These are phyloP conservation scores for Mactra quadrangularis DNA, from an alignment of 1,140 invertebrate species.

Conservation along the genomic window DNA sequence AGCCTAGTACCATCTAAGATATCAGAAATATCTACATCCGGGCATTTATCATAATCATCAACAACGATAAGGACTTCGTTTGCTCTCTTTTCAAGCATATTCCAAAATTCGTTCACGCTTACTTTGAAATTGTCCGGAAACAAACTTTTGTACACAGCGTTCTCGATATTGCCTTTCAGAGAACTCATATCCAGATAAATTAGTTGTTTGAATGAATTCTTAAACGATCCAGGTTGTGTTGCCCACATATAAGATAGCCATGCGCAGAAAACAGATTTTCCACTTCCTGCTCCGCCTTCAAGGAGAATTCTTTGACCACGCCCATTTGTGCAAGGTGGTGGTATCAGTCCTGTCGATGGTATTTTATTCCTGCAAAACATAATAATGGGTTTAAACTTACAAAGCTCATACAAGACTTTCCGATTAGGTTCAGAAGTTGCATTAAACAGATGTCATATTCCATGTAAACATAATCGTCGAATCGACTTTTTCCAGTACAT, in stretches of 20 bases:
- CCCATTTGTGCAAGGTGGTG: slow-evolving; percentile 49
- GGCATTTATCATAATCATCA: slow-evolving; percentile 70
- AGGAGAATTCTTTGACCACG: slow-evolving; percentile 70
- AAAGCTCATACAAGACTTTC: too few relatives aligned
- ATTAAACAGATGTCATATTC: too few relatives aligned
- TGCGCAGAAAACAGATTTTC: slow-evolving; percentile 72
- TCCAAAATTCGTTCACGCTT: slow-evolving; percentile 69
- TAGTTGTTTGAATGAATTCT: slow-evolving; percentile 66
- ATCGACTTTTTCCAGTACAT: too few relatives aligned
- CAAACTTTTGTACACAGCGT: slow-evolving; percentile 61
- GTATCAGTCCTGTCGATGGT: slow-evolving; percentile 65
- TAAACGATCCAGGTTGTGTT: slow-evolving; percentile 67
- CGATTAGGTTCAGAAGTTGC: too few relatives aligned
- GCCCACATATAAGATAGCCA: slow-evolving; percentile 74
- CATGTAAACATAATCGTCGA: too few relatives aligned
- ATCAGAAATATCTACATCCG: slow-evolving; percentile 61
- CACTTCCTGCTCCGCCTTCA: slow-evolving; percentile 73
- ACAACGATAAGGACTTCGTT: slow-evolving; percentile 69
- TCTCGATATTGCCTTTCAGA: slow-evolving; percentile 63
- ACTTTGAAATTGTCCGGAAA: slow-evolving; percentile 68
- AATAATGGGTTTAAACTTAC: too few relatives aligned
- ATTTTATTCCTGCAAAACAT: slow-evolving; percentile 65
- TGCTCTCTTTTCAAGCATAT: slow-evolving; percentile 67
- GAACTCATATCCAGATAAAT: slow-evolving; percentile 67
- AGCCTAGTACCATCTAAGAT: slow-evolving; percentile 66